Evolutionary conservation across 2,888 invertebrate species (phyloP), one percentile per base, ranked within the genome.

Genomic region (Melanostoma scalare): DNA sequence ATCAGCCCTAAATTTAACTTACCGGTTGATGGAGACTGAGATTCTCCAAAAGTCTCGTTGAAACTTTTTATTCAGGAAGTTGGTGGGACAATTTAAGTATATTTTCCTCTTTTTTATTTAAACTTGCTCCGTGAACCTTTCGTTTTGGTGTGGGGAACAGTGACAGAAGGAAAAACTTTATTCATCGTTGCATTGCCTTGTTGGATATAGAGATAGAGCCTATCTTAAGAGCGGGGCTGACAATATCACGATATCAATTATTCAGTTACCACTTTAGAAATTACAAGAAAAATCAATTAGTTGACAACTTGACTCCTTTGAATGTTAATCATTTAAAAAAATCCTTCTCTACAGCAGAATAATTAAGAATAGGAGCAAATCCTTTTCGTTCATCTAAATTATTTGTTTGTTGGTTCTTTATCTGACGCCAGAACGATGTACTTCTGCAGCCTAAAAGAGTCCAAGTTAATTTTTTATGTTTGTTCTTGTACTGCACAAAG

Each of bases 231-330:
- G 68, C 48, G 77, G 65, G 63, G 63, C 20, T 74, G 73, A 63
- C 73, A 63, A 48, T 78, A 77, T 82, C 82, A 63, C 65, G 73
- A 69, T 68, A 80, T 85, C 80, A 80, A 85, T 85, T 85, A 85
- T 85, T 85, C 85, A 85, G 76, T 67, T 79, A 80, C 85, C 85
- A 85, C 85, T 85, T 85, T 85, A 48, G 76, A 85, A 85, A 80
- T 85, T 85, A 85, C 85, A 85, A 80, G 85, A 76, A 85, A 85
- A 80, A 85, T 85, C 85, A 85, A 85, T 85, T 85, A 85, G 85
- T 80, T 80, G 85, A 85, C 85, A 85, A 85, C 72, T 85, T 80
- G 80, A 80, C 68, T 76, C 73, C 73, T 42, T 53, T 80, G 80
- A 76, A 80, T 85, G 80, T 80, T 80, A 85, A 85, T 85, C 80